Base-by-base conservation (phyloP, 2,888 invertebrate species). In the Leptodirus hochenwartii region DNA sequence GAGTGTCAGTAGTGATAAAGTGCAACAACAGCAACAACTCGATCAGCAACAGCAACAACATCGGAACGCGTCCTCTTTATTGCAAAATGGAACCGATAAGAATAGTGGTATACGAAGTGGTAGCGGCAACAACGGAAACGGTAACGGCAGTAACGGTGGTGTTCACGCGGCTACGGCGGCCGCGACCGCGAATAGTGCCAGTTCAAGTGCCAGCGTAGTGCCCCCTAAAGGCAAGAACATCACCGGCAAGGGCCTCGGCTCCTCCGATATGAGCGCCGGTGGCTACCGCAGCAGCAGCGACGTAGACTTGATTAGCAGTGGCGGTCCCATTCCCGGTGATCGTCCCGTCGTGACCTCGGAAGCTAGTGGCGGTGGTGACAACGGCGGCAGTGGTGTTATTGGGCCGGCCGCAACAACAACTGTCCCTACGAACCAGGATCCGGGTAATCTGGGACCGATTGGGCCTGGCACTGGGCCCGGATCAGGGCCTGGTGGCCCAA, bases 51-150 rank as follows among this genome's bases (percentile, higher is more conserved):
- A 71, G 66, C n/a, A n/a, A n/a, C n/a, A n/a, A n/a, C n/a, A n/a
- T n/a, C n/a, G n/a, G n/a, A n/a, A n/a, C n/a, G n/a, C n/a, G n/a
- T n/a, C n/a, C 32, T 56, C 59, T 53, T 56, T 59, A 54, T 58
- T 75, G 62, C 75, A 74, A 64, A 75, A 76, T 72, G 75, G 74
- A 62, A 75, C 74, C 62, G 74, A 74, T 62, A 73, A 73, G 61
- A 62, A 63, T 59, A 61, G 64, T 61, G 64, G 61, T 57, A 64
- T 66, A 62, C 68, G 69, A 61, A 63, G 63, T 60, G 63, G 63
- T 60, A n/a, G n/a, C n/a, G n/a, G n/a, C n/a, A n/a, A n/a, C n/a
- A n/a, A n/a, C n/a, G n/a, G n/a, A n/a, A n/a, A n/a, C n/a, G n/a
- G n/a, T n/a, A n/a, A n/a, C n/a, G n/a, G n/a, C n/a, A n/a, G n/a